Evolutionary conservation across 2,797 vertebrate species (phyloP), one percentile per base, ranked within the genome.

Genomic region (Triplophysa bombifrons): DNA sequence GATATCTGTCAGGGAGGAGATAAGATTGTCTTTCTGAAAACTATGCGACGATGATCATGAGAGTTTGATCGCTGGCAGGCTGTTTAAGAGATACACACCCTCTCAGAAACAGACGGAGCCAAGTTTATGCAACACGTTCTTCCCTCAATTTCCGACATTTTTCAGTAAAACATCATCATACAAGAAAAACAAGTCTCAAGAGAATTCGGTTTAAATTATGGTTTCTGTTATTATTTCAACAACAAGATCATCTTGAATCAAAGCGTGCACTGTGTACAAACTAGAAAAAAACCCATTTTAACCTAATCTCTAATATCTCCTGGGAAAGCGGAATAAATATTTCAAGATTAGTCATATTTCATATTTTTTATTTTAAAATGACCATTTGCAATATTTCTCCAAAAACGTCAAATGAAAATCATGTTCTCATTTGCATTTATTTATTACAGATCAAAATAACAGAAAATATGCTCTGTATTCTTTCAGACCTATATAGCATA

Each of bases 41-140:
- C 65, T 65, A 76, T 75, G 76, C 48, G 74, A 82, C 78, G 60
- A 56, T 55, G 34, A 80, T 79, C 72, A 68, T 61, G 66, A 78
- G 81, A 76, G 72, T 72, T 60, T 53, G 19, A 77, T 63, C 22
- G 14, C 50, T 53, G n/a, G 22, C 63, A 48, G 65, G 74, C 22
- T 12, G 20, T 51, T n/a, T 13, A 19, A 64, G 30, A 74, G 17
- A 60, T 9, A 82, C 76, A 83, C 82, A 80, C 67, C 56, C 82
- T 72, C 78, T 77, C 27, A 70, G 20, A 50, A 70, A 41, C 11
- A 79, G 50, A 80, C 65, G 16, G 71, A 65, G 81, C 81, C 81
- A 82, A 61, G 65, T 27, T 74, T 82, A 65, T 56, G 61, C 69
- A 72, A 78, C 67, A 76, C 56, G 58, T 69, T 72, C 71, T 72